A percentile compares a stretch with the other conserved stretches of the same genome.
Evolutionary conservation across 92 coral and sea anemone genomes (phyloP).

Genomic region (Heliopora coerulea): DNA sequence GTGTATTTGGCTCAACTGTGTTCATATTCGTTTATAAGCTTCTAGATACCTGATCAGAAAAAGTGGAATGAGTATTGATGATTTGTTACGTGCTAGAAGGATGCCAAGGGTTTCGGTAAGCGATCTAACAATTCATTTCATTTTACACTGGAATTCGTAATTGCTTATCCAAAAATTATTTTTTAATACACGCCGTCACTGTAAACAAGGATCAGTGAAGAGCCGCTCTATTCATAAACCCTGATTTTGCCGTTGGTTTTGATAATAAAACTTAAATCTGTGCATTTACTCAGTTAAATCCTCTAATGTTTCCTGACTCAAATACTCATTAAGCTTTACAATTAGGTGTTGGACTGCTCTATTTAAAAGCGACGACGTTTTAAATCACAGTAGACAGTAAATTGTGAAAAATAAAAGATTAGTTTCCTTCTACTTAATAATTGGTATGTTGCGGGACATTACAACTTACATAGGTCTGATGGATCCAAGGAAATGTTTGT

Average conservation of each 20-base stretch:
- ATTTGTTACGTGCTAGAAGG: too few species aligned
- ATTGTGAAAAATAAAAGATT: too few species aligned
- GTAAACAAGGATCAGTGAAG: constrained; percentile 35
- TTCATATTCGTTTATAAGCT: too few species aligned
- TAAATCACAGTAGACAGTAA: background rate
- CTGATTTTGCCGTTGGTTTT: constrained; percentile 35
- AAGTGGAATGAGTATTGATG: too few species aligned
- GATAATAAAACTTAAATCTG: constrained; percentile 41
- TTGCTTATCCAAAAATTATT: background rate
- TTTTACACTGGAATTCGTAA: background rate
- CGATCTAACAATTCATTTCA: background rate
- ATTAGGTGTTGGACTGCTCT: constrained; percentile 26
- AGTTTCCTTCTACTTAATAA: too few species aligned
- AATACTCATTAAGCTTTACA: constrained; percentile 39
- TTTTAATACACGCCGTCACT: constrained; percentile 8
- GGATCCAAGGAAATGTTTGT: background rate
- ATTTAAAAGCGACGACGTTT: constrained; percentile 4
- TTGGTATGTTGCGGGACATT: too few species aligned
- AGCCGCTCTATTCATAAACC: constrained; percentile 35
- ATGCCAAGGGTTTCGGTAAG: too few species aligned
- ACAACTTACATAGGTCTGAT: too few species aligned
- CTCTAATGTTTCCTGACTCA: constrained; percentile 47
- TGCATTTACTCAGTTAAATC: constrained; percentile 38
- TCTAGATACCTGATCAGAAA: too few species aligned
- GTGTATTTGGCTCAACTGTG: too few species aligned